Conservation (phyloP, 1,140 invertebrate genomes). For the Polyergus mexicanus region DNA sequence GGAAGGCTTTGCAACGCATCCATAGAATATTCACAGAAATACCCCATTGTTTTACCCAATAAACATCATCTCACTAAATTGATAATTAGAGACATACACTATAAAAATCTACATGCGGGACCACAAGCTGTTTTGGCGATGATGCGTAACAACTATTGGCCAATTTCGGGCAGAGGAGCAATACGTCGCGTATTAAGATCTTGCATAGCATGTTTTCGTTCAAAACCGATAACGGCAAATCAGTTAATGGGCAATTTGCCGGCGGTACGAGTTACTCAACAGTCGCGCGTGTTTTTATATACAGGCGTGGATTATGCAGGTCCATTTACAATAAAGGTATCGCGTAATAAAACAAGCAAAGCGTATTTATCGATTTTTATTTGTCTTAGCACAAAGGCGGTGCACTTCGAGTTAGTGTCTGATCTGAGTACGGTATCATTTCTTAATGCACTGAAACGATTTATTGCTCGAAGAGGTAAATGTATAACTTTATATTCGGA, state of each 20-base stretch:
- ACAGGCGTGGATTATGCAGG: too few species aligned
- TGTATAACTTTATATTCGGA: not conserved
- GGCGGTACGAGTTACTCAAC: not conserved
- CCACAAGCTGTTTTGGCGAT: not conserved
- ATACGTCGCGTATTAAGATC: not conserved
- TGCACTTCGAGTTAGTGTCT: not conserved
- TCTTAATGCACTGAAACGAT: not conserved
- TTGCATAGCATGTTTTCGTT: not conserved
- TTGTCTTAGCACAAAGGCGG: too few species aligned
- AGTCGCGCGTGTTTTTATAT: not conserved
- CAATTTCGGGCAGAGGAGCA: not conserved
- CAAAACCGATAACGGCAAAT: not conserved
- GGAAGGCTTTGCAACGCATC: not conserved
- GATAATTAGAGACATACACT: conserved; percentile 1
- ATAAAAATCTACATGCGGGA: not conserved
- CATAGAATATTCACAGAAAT: not conserved
- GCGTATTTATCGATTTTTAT: too few species aligned
- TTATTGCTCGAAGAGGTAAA: not conserved
- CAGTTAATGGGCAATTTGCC: not conserved
- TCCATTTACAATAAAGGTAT: too few species aligned
- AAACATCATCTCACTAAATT: conserved; percentile 13
- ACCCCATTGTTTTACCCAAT: not conserved
- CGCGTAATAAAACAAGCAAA: too few species aligned
- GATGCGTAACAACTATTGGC: not conserved
- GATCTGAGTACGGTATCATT: not conserved